phyloP scores from a whole-genome alignment of 2,113 vertebrate species.

The Cyprinodon tularosa region DNA sequence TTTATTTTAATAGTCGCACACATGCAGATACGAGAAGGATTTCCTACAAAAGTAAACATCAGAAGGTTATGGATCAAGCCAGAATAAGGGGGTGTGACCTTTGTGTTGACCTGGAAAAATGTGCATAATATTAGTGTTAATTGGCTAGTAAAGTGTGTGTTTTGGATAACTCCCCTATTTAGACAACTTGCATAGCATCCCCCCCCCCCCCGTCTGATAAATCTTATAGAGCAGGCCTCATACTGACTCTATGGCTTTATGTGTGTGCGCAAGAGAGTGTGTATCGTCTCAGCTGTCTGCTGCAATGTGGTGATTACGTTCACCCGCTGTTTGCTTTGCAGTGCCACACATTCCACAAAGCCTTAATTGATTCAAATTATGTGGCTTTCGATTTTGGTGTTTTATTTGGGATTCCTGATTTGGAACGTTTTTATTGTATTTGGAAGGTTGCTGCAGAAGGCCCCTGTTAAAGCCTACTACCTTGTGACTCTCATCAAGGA shows the following conservation, averaged over 20 bases:
- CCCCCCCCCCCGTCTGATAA: slow-evolving; percentile 23
- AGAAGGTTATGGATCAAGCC: slow-evolving; percentile 58
- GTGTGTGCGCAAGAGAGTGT: not conserved
- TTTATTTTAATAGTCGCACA: slow-evolving; percentile 73
- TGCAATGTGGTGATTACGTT: slow-evolving; percentile 67
- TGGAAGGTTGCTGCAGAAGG: slow-evolving; percentile 52
- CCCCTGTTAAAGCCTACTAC: slow-evolving; percentile 50
- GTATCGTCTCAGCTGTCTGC: slow-evolving; percentile 47
- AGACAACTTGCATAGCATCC: slow-evolving; percentile 14
- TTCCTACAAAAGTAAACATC: slow-evolving; percentile 69
- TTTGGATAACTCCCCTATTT: slow-evolving; percentile 16
- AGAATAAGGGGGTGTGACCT: slow-evolving; percentile 24
- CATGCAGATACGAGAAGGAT: slow-evolving; percentile 59
- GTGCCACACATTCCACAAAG: slow-evolving; percentile 54
- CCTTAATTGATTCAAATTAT: slow-evolving; percentile 76
- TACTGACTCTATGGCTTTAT: slow-evolving; percentile 15
- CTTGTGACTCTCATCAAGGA: slow-evolving; percentile 48
- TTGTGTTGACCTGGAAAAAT: slow-evolving; percentile 27
- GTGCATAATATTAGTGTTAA: slow-evolving; percentile 20
- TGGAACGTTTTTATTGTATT: slow-evolving; percentile 66
- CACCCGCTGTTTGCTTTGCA: slow-evolving; percentile 66
- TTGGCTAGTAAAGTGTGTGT: slow-evolving; percentile 22
- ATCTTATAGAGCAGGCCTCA: slow-evolving; percentile 34
- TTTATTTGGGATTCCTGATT: slow-evolving; percentile 63
- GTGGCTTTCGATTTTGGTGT: slow-evolving; percentile 63